phyloP scores from a whole-genome alignment of 2,797 vertebrate genomes.

The Pseudopleuronectes americanus region DNA sequence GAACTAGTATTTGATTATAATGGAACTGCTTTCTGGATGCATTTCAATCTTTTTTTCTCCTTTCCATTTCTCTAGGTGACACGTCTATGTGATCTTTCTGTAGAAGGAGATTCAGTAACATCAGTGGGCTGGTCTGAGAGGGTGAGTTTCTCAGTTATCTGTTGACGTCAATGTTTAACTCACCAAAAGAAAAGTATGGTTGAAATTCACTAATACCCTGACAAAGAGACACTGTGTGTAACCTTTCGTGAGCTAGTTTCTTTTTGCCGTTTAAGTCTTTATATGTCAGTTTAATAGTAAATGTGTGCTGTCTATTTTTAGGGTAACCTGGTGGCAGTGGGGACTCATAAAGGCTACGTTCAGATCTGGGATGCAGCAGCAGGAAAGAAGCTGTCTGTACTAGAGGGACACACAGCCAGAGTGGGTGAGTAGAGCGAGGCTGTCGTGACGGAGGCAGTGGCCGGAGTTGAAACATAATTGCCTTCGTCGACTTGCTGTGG shows the following conservation, averaged over 20 bases:
- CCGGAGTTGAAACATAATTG: slow-evolving; percentile 8
- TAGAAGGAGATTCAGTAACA: slow-evolving; percentile 97
- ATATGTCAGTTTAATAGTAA: background rate
- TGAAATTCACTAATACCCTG: background rate
- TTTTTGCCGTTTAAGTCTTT: background rate
- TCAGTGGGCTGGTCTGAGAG: slow-evolving; percentile 99
- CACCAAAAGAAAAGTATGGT: background rate
- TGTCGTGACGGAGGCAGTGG: background rate
- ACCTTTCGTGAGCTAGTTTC: background rate
- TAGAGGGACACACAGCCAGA: slow-evolving; percentile 97
- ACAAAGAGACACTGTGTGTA: background rate
- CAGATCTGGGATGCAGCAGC: slow-evolving; percentile 98
- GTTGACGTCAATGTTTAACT: background rate
- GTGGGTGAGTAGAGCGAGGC: slow-evolving; percentile 88
- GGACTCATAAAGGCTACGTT: slow-evolving; percentile 89
- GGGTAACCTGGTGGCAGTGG: slow-evolving; percentile 88
- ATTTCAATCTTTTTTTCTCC: slow-evolving; percentile 5
- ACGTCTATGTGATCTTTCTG: slow-evolving; percentile 95
- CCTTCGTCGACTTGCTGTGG: slow-evolving; percentile 6
- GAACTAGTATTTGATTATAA: background rate
- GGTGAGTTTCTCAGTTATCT: slow-evolving; percentile 79
- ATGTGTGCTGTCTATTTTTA: slow-evolving; percentile 46
- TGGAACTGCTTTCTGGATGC: background rate
- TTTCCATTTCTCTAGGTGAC: slow-evolving; percentile 87
- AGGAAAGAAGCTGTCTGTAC: slow-evolving; percentile 94